These are phyloP conservation scores for Poeciliopsis occidentalis DNA, from an alignment of 2,113 vertebrate species.

Conservation along the genomic window DNA sequence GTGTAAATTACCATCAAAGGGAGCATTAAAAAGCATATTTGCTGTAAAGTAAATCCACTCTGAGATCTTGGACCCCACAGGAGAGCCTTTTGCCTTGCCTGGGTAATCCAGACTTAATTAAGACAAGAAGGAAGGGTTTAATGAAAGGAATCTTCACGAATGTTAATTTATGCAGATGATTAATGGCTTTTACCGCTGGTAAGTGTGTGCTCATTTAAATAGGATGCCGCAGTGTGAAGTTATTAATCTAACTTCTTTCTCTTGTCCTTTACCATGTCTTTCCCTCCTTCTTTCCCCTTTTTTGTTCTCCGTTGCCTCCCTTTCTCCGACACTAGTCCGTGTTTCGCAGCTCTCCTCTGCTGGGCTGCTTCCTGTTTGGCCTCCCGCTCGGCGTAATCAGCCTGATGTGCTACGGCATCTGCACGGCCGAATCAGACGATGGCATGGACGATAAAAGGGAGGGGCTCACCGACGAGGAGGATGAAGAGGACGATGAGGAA, in stretches of 20 bases:
- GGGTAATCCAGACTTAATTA: constrained; percentile 6
- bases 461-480: constrained; percentile 82
- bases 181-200: neutral
- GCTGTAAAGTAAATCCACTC: neutral
- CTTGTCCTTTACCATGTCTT: neutral
- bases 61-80: neutral
- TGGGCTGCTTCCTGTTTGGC: constrained; percentile 98
- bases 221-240: neutral
- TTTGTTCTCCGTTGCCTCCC: constrained; percentile 17
- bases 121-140: neutral
- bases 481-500: constrained; percentile 66
- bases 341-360: constrained; percentile 93
- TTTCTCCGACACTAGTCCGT: constrained; percentile 84
- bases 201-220: neutral
- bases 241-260: constrained; percentile 1
- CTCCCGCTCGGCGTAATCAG: constrained; percentile 97
- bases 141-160: neutral
- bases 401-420: constrained; percentile 99
- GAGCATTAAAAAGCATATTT: neutral
- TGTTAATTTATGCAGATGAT: constrained; percentile 9
- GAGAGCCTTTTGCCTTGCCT: neutral
- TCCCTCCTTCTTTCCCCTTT: neutral
- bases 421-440: constrained; percentile 90
- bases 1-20: neutral
- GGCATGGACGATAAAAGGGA: constrained; percentile 85